Base-by-base conservation (phyloP, 2,113 vertebrate genomes). In the Tympanuchus pallidicinctus region DNA sequence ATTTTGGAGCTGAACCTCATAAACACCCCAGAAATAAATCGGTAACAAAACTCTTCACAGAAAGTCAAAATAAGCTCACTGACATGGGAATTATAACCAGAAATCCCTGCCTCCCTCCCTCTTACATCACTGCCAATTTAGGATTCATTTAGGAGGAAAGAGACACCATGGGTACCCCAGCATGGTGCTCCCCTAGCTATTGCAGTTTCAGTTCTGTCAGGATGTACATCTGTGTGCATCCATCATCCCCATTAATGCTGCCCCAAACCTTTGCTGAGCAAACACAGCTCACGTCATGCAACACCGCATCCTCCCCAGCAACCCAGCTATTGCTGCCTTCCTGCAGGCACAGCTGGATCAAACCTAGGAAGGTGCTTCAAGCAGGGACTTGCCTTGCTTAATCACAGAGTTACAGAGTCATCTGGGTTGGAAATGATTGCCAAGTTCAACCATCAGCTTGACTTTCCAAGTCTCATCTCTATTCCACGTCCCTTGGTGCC, bases 191-290 rank as follows among this genome's bases (percentile, higher is more conserved):
- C 79, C 89, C 21, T 1, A 67, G 72, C 72, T 54, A 4, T 2
- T 5, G 8, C 4, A 3, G 56, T 3, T 36, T 30, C 38, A 5
- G n/a, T 8, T 1, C 43, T 56, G 80, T 71, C 93, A 83, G 88
- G 36, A 66, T 5, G 1, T 24, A 2, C 27, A 0, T 0, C 59
- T 34, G 59, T 0, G 38, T 3, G 0, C 82, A 93, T 93, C 82
- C 64, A 10, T 95, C 95, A 90, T 36, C 45, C 60, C 69, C 0
- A 0, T 10, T 12, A 71, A 5, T 0, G 60, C 69, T 22, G 69
- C 64, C 78, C 59, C 75, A 70, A 82, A n/a, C 34, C 47, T 4
- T 22, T 40, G 78, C 82, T 6, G 3, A 43, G 69, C 56, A 4
- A 40, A 22, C 59, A 8, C 2, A 47, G 60, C 86, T 86, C 11